phyloP scores from a whole-genome alignment of 2,113 vertebrate genomes.

The Columba janthina region DNA sequence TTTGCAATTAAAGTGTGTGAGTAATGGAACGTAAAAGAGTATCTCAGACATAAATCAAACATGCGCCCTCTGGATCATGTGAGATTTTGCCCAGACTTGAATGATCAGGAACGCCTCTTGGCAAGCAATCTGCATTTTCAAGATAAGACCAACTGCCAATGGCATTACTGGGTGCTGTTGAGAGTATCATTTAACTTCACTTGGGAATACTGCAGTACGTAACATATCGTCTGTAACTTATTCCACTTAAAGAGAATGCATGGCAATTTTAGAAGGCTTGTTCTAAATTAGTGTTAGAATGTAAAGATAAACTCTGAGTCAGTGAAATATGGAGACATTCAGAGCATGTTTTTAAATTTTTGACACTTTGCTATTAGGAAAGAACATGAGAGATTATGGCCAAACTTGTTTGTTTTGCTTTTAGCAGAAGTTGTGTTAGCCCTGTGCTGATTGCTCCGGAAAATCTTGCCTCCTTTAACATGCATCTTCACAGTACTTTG shows the following conservation, averaged over 20 bases:
- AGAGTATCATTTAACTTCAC: neutral
- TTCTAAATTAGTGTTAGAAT: neutral
- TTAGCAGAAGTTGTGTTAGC: neutral
- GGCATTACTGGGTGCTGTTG: neutral
- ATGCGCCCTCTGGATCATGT: neutral
- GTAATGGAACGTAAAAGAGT: neutral
- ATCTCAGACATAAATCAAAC: constrained; percentile 28
- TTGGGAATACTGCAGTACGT: neutral
- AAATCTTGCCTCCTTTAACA: neutral
- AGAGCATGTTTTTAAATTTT: neutral
- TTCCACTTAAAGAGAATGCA: neutral
- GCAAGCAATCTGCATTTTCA: neutral
- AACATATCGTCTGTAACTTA: constrained; percentile 29
- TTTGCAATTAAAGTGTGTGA: neutral
- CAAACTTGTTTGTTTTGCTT: neutral
- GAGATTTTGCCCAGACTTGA: neutral
- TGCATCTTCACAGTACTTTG: neutral
- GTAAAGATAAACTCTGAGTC: neutral
- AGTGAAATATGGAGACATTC: neutral
- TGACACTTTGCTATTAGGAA: neutral
- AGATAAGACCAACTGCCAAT: neutral
- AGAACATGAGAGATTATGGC: neutral
- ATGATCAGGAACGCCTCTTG: neutral
- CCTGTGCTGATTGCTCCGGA: neutral
- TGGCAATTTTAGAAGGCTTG: neutral